Evolutionary conservation across 2,888 invertebrate species (phyloP).

Genomic region (Trissonchulus sp.): DNA sequence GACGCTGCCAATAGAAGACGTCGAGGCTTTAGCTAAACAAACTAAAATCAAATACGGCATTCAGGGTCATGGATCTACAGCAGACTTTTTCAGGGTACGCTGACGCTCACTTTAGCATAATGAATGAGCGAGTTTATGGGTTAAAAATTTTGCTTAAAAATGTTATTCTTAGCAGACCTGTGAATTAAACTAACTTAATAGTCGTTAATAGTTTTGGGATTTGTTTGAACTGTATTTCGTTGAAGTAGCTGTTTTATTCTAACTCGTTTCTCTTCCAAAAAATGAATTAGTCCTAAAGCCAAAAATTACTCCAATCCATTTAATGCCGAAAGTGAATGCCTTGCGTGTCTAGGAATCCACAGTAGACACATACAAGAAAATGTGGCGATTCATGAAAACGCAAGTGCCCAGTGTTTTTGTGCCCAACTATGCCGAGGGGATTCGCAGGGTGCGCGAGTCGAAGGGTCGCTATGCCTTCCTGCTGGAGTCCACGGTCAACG

Average conservation of each 20-base stretch:
- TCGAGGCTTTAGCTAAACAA: slow-evolving; percentile 77
- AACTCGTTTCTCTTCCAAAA: no score
- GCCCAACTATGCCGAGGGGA: slow-evolving; percentile 45
- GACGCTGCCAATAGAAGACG: slow-evolving; percentile 81
- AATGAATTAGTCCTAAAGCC: no score
- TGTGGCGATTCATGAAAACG: slow-evolving; percentile 31
- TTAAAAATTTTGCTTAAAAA: no score
- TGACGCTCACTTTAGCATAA: no score
- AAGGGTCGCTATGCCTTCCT: slow-evolving; percentile 62
- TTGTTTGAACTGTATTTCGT: no score
- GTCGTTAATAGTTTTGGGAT: no score
- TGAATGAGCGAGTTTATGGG: no score
- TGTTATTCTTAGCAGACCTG: no score
- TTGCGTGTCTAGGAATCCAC: slow-evolving; percentile 21
- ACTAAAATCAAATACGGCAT: slow-evolving; percentile 84
- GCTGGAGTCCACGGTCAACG: slow-evolving; percentile 62
- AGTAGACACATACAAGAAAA: slow-evolving; percentile 26
- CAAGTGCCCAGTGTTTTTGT: slow-evolving; percentile 24
- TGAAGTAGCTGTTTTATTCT: no score
- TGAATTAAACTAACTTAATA: no score
- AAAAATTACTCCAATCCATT: no score
- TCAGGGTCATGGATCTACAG: slow-evolving; percentile 65
- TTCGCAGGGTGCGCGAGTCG: slow-evolving; percentile 37
- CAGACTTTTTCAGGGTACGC: slow-evolving; percentile 73
- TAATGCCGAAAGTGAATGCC: no score